phyloP scores from a whole-genome alignment of 2,797 vertebrate species.

The Cichlasoma orientale region DNA sequence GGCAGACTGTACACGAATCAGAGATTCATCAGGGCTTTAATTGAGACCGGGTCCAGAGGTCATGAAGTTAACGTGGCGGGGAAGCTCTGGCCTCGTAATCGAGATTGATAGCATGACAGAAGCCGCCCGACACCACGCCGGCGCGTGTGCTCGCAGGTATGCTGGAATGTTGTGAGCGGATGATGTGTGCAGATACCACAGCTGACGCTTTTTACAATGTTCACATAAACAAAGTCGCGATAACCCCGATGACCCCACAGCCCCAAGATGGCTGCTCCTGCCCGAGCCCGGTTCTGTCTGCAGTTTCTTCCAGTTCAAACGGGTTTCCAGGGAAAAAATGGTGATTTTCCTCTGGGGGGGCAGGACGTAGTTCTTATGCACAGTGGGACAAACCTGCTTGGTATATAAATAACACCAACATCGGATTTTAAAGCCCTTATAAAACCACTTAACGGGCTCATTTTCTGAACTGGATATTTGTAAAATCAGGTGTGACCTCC shows the following conservation, averaged over 20 bases:
- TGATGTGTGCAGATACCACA: background rate
- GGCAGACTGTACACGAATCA: conserved; percentile 70
- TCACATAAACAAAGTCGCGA: background rate
- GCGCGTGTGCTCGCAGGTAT: background rate
- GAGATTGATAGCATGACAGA: conserved; percentile 75
- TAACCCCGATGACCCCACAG: background rate
- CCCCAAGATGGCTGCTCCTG: no score
- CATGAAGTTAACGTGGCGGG: conserved; percentile 73
- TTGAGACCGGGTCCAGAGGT: conserved; percentile 74
- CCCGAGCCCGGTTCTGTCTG: background rate
- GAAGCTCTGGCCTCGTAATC: conserved; percentile 70
- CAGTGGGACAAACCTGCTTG: no score
- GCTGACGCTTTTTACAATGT: background rate
- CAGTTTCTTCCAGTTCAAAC: accelerated
- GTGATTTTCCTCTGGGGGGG: no score
- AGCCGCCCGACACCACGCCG: conserved; percentile 28
- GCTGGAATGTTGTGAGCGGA: background rate
- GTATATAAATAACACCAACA: no score
- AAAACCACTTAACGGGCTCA: no score
- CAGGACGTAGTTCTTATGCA: no score
- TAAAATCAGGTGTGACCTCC: no score
- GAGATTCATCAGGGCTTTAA: conserved; percentile 77
- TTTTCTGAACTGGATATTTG: no score
- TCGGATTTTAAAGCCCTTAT: no score
- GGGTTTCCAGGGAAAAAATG: accelerated